Percentiles rank a stretch among this genome's conserved stretches.
Conservation (phyloP, 2,888 invertebrate species). For the Leucania comma region DNA sequence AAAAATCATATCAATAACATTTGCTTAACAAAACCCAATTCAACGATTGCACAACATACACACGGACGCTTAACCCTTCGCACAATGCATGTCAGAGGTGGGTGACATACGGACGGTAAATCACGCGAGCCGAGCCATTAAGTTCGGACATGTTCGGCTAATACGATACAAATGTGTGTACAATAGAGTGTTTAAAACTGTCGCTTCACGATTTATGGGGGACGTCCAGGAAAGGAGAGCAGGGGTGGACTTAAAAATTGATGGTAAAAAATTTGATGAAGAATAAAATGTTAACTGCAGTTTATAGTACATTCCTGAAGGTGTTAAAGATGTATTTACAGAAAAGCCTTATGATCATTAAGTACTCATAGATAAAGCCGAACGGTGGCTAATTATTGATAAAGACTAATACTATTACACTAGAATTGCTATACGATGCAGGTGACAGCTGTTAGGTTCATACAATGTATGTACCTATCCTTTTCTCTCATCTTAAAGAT, state of each 20-base stretch:
- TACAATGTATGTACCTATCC: too few species aligned
- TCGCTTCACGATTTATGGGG: conserved; percentile 72
- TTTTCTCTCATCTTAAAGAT: too few species aligned
- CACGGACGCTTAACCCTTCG: conserved; percentile 48
- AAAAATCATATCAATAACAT: conserved; percentile 35
- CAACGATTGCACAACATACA: conserved; percentile 60
- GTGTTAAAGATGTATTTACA: background rate
- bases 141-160: conserved; percentile 63
- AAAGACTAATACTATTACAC: background rate
- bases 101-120: conserved; percentile 68
- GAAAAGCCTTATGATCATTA: background rate
- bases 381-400: background rate
- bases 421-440: too few species aligned
- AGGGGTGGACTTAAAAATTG: conserved; percentile 41
- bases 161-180: conserved; percentile 78
- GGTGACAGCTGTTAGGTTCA: too few species aligned
- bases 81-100: conserved; percentile 63
- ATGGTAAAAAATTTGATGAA: background rate
- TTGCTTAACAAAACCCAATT: conserved; percentile 39
- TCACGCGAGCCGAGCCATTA: conserved; percentile 68
- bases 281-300: background rate
- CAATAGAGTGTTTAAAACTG: conserved; percentile 75
- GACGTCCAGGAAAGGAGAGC: conserved; percentile 56
- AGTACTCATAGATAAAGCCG: too few species aligned
- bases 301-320: background rate